Evolutionary conservation across 2,888 invertebrate genomes (phyloP).

Genomic region (Halictus quadricinctus): DNA sequence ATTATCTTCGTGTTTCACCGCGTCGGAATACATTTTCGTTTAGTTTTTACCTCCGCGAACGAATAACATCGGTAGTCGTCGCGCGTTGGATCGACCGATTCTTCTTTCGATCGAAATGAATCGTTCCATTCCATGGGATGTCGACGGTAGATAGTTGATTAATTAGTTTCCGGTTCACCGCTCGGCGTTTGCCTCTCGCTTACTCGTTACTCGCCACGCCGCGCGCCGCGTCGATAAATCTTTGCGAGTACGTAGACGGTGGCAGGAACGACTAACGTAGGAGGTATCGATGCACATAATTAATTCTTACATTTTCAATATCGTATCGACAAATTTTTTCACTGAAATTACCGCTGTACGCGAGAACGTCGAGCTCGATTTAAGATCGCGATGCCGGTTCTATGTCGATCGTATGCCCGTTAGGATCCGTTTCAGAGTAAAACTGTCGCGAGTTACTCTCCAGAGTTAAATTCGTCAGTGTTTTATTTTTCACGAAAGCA

Average conservation of each 20-base stretch:
- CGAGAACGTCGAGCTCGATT: too few relatives aligned
- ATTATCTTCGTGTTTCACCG: not conserved
- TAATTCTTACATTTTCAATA: not conserved
- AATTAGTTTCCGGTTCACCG: conserved; percentile 5
- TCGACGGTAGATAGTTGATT: not conserved
- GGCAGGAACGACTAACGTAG: not conserved
- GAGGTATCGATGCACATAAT: not conserved
- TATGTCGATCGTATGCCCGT: too few relatives aligned
- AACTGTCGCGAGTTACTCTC: too few relatives aligned
- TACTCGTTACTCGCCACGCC: too few relatives aligned
- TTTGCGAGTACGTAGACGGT: not conserved
- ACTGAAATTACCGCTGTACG: not conserved
- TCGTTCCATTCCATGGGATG: not conserved
- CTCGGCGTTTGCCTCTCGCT: not conserved
- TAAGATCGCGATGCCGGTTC: too few relatives aligned
- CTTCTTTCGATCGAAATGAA: not conserved
- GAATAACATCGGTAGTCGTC: not conserved
- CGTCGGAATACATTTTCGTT: not conserved
- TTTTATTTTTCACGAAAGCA: too few relatives aligned
- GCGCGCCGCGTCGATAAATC: not conserved
- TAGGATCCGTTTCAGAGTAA: too few relatives aligned
- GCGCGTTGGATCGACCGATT: not conserved
- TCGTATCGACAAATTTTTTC: not conserved
- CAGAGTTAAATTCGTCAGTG: too few relatives aligned
- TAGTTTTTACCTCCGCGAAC: not conserved